Percentiles rank a stretch among this genome's conserved stretches.
phyloP scores from a whole-genome alignment of 2,113 vertebrate genomes.

The Heteronetta atricapilla region DNA sequence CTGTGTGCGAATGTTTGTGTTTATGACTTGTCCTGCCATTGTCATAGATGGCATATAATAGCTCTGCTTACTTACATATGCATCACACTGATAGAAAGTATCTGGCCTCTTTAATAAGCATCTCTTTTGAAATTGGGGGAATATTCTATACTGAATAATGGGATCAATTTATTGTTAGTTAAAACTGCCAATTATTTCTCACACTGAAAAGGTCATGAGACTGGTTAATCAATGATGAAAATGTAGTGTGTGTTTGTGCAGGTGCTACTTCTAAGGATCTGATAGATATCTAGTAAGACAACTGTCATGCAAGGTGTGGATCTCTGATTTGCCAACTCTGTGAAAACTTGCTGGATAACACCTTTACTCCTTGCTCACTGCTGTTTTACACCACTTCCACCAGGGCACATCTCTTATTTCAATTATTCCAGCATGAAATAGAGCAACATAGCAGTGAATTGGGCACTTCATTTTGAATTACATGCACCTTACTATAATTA shows the following conservation, averaged over 20 bases:
- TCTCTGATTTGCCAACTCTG: not conserved
- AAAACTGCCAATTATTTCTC: slow-evolving; percentile 76
- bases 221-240: slow-evolving; percentile 71
- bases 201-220: slow-evolving; percentile 59
- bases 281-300: not conserved
- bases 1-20: slow-evolving; percentile 73
- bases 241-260: not conserved
- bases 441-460: not conserved
- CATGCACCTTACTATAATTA: not conserved
- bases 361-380: not conserved
- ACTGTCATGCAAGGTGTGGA: not conserved
- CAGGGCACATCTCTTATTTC: not conserved
- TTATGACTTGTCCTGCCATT: slow-evolving; percentile 68
- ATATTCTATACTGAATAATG: slow-evolving; percentile 72
- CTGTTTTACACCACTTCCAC: not conserved
- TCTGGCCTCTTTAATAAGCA: slow-evolving; percentile 68
- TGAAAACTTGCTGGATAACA: not conserved
- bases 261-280: not conserved
- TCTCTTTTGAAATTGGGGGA: slow-evolving; percentile 49
- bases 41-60: slow-evolving; percentile 51
- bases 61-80: slow-evolving; percentile 45
- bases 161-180: slow-evolving; percentile 77
- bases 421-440: not conserved
- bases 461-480: slow-evolving; percentile 5
- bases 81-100: slow-evolving; percentile 39